Evolutionary conservation across 1,140 invertebrate genomes (phyloP).

Genomic region (Drosophila simulans): DNA sequence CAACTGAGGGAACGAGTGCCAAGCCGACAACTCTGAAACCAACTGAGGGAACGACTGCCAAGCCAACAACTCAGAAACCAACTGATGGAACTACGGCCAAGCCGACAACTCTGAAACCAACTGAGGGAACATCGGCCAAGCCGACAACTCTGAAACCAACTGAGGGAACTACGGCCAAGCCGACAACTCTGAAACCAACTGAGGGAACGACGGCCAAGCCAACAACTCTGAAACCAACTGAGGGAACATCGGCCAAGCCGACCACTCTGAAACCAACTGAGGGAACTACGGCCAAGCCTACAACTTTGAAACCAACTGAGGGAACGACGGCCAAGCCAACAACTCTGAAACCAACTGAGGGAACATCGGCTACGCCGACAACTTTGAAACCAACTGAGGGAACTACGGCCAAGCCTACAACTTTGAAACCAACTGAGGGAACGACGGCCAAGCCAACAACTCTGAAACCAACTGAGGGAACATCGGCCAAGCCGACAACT

Average conservation of each 20-base stretch:
- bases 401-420: neutral
- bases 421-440: neutral
- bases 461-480: neutral
- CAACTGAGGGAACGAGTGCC: neutral
- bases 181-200: neutral
- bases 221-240: conserved; percentile 1
- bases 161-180: neutral
- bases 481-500: neutral
- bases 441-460: neutral
- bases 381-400: conserved; percentile 3
- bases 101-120: neutral
- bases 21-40: neutral
- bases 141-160: conserved; percentile 2
- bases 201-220: neutral
- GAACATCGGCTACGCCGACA: neutral
- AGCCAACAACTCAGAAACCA: neutral
- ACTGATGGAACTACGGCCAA: no score
- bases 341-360: no score
- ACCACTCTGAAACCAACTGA: conserved; percentile 5
- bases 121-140: neutral
- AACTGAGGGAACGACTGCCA: neutral
- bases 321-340: neutral
- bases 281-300: neutral
- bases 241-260: neutral
- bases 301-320: conserved; percentile 4